Evolutionary conservation across 2,888 invertebrate species (phyloP), one percentile per base, ranked within the genome.

Genomic region (Lapara coniferarum): DNA sequence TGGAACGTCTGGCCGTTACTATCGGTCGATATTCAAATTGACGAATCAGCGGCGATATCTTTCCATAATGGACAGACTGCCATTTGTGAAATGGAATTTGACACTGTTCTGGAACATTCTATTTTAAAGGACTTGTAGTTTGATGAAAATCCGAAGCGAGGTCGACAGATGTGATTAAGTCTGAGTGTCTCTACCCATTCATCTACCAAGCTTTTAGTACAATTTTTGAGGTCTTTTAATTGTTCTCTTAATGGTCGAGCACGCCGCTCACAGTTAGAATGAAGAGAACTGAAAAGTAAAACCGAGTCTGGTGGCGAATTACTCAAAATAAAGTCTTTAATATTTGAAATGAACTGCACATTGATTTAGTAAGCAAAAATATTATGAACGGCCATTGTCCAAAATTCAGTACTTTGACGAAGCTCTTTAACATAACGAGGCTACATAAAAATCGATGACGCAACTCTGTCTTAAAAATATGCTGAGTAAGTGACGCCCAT

Each of bases 11-110:
- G 73, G 76, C 79, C 78, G 75, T 78, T 84, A 83, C 85, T 80
- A 78, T 79, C 77, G 78, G 79, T 82, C 81, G 82, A 85, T 85
- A 88, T 87, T 85, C 84, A 86, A 86, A 88, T 87, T 85, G 85
- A 83, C 82, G 85, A 85, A 84, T 86, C 82, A 81, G 82, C 71
- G 68, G 71, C 68, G 74, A 74, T 74, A 76, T 79, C 76, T 74
- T 77, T 77, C 75, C 73, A 70, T 75, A 73, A 68, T 52, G 49
- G 57, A 37, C 51, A 57, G 52, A 44, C 63, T 14, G 58, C 46
- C 63, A 63, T 63, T 63, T 63, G 63, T 46, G 46, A 63, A 63
- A 49, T 63, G 49, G 63, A 63, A 63, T 63, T 63, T 51, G 46
- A 46, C n/a, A 66, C 30, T 66, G 51, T 53, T 53, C 30, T 52